Conservation (phyloP, 1,140 invertebrate species). For the Telenomus remus region DNA sequence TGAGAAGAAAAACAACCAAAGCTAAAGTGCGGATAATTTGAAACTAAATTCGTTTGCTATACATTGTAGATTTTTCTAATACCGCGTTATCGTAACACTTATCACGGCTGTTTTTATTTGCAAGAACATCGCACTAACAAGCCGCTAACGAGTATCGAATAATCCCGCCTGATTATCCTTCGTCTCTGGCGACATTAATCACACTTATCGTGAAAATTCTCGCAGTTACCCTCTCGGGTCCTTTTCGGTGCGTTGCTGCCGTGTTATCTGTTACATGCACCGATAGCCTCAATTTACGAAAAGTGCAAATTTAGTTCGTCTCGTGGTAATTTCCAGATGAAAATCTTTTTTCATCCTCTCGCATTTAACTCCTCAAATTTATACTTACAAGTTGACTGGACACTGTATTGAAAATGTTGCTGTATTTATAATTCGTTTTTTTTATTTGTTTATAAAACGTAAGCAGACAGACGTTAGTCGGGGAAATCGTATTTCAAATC, state of each 20-base stretch:
- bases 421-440: no score
- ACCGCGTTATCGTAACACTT: conserved; percentile 29
- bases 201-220: conserved; percentile 52
- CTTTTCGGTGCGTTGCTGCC: conserved; percentile 9
- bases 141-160: conserved; percentile 45
- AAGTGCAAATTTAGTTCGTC: conserved; percentile 26
- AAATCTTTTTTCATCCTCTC: background rate
- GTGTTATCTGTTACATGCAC: conserved; percentile 14
- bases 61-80: no score
- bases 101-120: conserved; percentile 45
- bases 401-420: no score
- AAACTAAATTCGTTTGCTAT: no score
- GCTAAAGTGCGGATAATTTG: no score
- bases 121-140: conserved; percentile 38
- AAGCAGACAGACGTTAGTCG: no score
- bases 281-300: conserved; percentile 22
- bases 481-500: no score
- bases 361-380: no score
- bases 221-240: conserved; percentile 25
- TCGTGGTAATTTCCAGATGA: background rate
- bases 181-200: conserved; percentile 45
- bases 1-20: background rate
- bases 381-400: no score
- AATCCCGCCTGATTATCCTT: conserved; percentile 47
- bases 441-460: no score